Evolutionary conservation across 1,140 invertebrate genomes (phyloP), one percentile per base, ranked within the genome.

Genomic region (Drosophila biarmipes): DNA sequence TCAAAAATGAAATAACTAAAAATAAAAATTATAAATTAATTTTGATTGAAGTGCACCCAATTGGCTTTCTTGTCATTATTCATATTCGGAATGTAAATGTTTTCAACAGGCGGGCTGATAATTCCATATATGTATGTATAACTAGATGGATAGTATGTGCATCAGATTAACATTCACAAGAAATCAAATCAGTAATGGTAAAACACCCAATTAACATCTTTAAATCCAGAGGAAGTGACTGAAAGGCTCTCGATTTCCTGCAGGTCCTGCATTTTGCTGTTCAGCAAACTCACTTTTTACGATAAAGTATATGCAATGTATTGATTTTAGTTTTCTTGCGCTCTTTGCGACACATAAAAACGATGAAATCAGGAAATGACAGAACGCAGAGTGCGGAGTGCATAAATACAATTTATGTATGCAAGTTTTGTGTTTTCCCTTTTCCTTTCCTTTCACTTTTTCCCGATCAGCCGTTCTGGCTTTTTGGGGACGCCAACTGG

Each of bases 351-450:
- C 11, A 19, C 14, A 68, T 40, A 43, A 68, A 53, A 43, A 43
- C 29, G 37, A 31, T 38, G 34, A 71, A 56, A 48, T 69, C 51
- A 38, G 42, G 51, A 69, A 71, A 69, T 42, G 51, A 69, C 67
- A 69, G 64, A 71, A 48, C 56, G 51, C 67, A 56, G 67, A 24
- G 67, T 52, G 63, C 24, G 42, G 63, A 69, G 66, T 69, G 67
- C 64, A 71, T 71, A 71, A 71, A 71, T 48, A 69, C 67, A 69
- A 71, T 71, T 71, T 69, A 71, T 71, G 67, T 71, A 56, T 54
- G 51, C 64, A 56, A 56, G 40, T 71, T 71, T 69, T 37, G 35
- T 35, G 64, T 56, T 69, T 55, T 69, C 45, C 66, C 31, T 21
- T 46, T 46, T 69, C 51, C 40, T 40, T 29, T 69, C 10, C 49